Evolutionary conservation across 1,140 invertebrate species (phyloP), one percentile per base, ranked within the genome.

Genomic region (Doryteuthis pealeii): DNA sequence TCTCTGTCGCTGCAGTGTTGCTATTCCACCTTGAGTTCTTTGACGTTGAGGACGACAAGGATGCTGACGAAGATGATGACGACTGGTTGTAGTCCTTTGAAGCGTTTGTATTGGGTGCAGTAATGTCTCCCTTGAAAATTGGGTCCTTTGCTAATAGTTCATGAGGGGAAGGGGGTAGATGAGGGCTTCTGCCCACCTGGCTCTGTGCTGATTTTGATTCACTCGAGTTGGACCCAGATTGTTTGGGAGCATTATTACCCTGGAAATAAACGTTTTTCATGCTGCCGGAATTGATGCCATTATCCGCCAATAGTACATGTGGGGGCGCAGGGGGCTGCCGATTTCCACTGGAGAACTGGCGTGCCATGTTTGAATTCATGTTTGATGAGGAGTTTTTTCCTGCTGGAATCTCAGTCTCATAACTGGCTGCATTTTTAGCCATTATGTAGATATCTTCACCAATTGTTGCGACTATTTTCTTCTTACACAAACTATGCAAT

Each of bases 161-260:
- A 71, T 71, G 33, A 40, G 43, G 70, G 14, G 70, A 45, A 26
- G 40, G 43, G 22, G 70, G 70, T 71, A 33, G 70, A 45, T 72
- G 70, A 40, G 66, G 68, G 18, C 26, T 62, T 62, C 54, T 62
- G 26, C 49, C 40, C 33, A 40, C 74, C 69, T 74, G 74, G 30
- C 43, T 54, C 32, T 72, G 40, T 45, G 74, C 70, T 70, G 70
- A 40, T 45, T 45, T 49, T 28, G 33, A 40, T 62, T 62, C 54
- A 28, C 18, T 62, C 18, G 26, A 72, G 35, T 68, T 74, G 74
- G 54, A 77, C 73, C 72, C 74, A 62, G 71, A 71, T 62, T 74
- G 72, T 74, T 71, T 72, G 68, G 74, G 73, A 74, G 72, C 65
- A 71, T 72, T 76, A 62, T 73, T 71, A 72, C 67, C 66, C 71